Percentiles rank a stretch among this genome's conserved stretches.
These are phyloP conservation scores for Hyles lineata DNA, from an alignment of 2,888 invertebrate genomes.

Conservation along the genomic window DNA sequence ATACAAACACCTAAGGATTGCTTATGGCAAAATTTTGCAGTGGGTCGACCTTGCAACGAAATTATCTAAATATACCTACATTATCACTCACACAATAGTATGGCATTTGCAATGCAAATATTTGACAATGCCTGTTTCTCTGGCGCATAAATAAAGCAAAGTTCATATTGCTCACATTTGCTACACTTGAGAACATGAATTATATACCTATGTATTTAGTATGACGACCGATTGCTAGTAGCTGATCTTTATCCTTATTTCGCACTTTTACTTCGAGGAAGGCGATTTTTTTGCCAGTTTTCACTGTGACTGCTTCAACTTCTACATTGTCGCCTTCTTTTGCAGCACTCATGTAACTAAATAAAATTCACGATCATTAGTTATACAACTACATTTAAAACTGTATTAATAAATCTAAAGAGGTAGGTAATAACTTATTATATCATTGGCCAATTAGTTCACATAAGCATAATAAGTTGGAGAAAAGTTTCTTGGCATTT, in stretches of 20 bases:
- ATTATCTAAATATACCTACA: too few species aligned
- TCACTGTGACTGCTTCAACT: constrained; percentile 91
- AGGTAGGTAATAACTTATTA: too few species aligned
- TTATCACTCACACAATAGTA: too few species aligned
- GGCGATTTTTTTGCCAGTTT: constrained; percentile 91
- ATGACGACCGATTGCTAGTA: constrained; percentile 93
- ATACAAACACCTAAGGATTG: too few species aligned
- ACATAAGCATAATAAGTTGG: too few species aligned
- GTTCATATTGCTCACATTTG: neutral
- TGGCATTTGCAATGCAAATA: neutral
- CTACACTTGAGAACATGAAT: neutral
- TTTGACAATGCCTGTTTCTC: neutral
- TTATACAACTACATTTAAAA: neutral
- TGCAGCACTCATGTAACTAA: constrained; percentile 91
- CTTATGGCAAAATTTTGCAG: too few species aligned
- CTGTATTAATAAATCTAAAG: too few species aligned
- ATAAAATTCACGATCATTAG: constrained; percentile 42
- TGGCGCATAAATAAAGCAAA: neutral
- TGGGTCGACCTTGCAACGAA: too few species aligned
- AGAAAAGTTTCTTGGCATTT: too few species aligned
- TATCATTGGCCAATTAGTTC: too few species aligned
- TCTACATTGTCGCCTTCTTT: constrained; percentile 91
- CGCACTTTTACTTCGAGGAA: constrained; percentile 92
- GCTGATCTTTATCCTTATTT: constrained; percentile 88
- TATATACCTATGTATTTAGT: constrained; percentile 87